A percentile compares a stretch with the other conserved stretches of the same genome.
phyloP scores from a whole-genome alignment of 2,797 vertebrate genomes.

The Arctocebus calabarensis region DNA sequence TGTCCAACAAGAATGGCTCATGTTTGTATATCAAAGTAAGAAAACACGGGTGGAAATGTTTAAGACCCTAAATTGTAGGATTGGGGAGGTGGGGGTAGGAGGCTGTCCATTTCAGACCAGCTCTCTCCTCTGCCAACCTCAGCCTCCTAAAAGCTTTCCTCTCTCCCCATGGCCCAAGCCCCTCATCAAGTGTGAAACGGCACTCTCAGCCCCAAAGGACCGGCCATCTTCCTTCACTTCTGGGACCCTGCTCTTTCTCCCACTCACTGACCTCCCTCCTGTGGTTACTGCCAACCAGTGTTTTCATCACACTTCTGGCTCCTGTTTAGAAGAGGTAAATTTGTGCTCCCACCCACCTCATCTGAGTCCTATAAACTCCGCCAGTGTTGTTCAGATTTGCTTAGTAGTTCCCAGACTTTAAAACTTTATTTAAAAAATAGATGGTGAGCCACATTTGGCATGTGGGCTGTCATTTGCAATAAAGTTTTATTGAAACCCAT shows the following conservation, averaged over 20 bases:
- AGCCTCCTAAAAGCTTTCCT: not conserved
- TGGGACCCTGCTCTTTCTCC: not conserved
- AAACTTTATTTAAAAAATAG: not conserved
- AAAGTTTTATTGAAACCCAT: too few relatives aligned
- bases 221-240: not conserved
- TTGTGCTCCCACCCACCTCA: not conserved
- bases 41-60: not conserved
- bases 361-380: not conserved
- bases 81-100: not conserved
- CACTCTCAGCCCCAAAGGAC: not conserved
- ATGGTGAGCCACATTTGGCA: not conserved
- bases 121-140: not conserved
- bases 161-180: rapidly evolving
- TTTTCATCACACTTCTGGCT: not conserved
- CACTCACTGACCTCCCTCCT: not conserved
- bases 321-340: not conserved
- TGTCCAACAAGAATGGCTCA: not conserved
- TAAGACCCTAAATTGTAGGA: not conserved
- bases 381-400: not conserved
- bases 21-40: constrained; percentile 30
- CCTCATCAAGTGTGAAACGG: not conserved
- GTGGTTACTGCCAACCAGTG: not conserved
- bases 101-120: not conserved
- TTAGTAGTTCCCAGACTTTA: not conserved
- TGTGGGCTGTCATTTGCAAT: not conserved